Base-by-base conservation (phyloP, 2,888 invertebrate species). In the Lepidocyrtinus sp. region DNA sequence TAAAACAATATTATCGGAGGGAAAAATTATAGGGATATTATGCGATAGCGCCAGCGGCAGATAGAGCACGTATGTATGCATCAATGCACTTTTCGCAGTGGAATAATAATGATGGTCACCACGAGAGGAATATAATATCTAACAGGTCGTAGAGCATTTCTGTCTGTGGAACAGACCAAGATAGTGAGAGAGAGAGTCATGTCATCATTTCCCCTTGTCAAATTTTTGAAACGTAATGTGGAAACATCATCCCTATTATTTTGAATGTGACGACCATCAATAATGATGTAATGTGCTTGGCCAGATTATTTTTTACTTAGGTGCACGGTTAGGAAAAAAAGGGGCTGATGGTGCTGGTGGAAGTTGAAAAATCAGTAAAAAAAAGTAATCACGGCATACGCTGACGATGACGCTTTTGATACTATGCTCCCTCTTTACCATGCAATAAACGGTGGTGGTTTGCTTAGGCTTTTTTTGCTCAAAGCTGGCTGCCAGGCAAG, bases 381-480 rank as follows among this genome's bases (percentile, higher is more conserved):
- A n/a, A 7, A 74, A 64, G 73, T 59, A 73, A 79, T 79, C 79
- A 79, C 74, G 74, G 72, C 67, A 73, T 63, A 68, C 77, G 78
- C 72, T 78, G 72, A 73, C 55, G 64, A 45, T 64, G 74, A 55
- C 67, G 74, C 65, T 73, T 36, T 36, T 36, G 36, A 12, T 36
- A 64, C 65, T 64, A 46, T 27, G 73, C 62, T 63, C 46, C 65
- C 50, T 62, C 50, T 74, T 46, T 59, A 22, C 19, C 15, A 45
- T 50, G 64, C 62, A 50, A 65, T 59, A 61, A 69, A 69, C 74
- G 71, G 62, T 72, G 59, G 77, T 78, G 70, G 75, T 65, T 74
- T 27, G 74, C 70, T 61, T 36, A 7, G 36, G 36, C 5, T 36
- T 36, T 36, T 36, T 36, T 36, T 36, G 36, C 36, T 36, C 36